A percentile compares a stretch with the other conserved stretches of the same genome.
Conservation (phyloP, 2,797 vertebrate genomes). For the Delichon dasypus region DNA sequence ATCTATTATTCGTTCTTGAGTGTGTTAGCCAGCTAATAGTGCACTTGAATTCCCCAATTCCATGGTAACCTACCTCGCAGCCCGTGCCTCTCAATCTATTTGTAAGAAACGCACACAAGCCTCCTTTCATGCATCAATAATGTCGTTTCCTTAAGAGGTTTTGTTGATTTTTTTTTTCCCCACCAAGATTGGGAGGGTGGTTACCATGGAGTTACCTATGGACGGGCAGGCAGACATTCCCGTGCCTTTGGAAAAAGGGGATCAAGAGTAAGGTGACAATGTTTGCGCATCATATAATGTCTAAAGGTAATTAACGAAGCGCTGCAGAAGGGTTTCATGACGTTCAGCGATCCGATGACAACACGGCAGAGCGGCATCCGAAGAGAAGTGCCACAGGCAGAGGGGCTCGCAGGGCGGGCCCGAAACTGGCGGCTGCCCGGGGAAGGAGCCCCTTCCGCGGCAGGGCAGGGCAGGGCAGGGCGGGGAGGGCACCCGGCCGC, state of each 20-base stretch:
- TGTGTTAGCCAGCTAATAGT: neutral
- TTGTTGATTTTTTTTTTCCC: neutral
- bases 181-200: neutral
- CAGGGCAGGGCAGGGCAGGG: neutral
- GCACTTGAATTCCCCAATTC: neutral
- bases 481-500: neutral
- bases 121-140: neutral
- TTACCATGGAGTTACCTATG: conserved; percentile 57
- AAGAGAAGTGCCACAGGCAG: neutral
- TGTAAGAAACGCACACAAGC: neutral
- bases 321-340: neutral
- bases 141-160: conserved; percentile 3
- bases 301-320: neutral
- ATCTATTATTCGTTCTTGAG: neutral
- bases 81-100: neutral
- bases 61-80: conserved; percentile 34
- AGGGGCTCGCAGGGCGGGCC: neutral
- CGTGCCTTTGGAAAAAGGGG: neutral
- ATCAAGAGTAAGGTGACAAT: neutral
- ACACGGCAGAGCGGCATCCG: neutral
- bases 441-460: too few species aligned
- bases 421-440: neutral
- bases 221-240: neutral
- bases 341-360: neutral
- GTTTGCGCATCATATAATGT: neutral